phyloP scores from a whole-genome alignment of 2,797 vertebrate genomes.

The Momotus momota region DNA sequence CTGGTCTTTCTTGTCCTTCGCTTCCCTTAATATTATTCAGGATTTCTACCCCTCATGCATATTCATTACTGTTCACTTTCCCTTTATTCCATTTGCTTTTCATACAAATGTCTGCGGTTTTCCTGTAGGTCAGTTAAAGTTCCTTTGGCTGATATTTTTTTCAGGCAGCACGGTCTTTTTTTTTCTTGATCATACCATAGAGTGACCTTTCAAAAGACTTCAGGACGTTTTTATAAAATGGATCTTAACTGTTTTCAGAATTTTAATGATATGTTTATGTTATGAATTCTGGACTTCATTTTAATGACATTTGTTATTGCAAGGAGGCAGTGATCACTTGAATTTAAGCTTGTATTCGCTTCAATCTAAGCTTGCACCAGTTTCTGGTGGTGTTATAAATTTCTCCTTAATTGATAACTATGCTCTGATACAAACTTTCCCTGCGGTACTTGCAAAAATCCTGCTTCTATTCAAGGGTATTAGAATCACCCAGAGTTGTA shows the following conservation, averaged over 20 bases:
- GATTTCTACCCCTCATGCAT: background rate
- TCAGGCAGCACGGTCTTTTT: background rate
- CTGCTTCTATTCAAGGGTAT: background rate
- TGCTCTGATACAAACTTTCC: background rate
- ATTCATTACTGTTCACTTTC: background rate
- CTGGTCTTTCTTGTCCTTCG: background rate
- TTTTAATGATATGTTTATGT: slow-evolving; percentile 46
- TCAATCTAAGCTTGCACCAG: background rate
- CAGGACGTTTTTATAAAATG: background rate
- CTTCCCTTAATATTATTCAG: background rate
- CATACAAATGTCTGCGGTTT: background rate
- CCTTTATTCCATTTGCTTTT: background rate
- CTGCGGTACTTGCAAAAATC: accelerated
- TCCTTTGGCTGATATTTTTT: background rate
- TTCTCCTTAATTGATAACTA: background rate
- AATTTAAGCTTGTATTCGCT: background rate
- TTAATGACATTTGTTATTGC: background rate
- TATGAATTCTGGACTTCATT: background rate
- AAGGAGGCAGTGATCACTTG: background rate
- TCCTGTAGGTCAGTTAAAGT: background rate
- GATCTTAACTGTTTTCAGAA: background rate
- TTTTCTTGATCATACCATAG: background rate
- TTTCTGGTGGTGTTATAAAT: background rate
- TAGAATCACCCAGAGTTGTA: background rate
- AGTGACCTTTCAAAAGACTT: background rate